Evolutionary conservation across 92 coral and sea anemone genomes (phyloP).

Genomic region (Paramuricea clavata): DNA sequence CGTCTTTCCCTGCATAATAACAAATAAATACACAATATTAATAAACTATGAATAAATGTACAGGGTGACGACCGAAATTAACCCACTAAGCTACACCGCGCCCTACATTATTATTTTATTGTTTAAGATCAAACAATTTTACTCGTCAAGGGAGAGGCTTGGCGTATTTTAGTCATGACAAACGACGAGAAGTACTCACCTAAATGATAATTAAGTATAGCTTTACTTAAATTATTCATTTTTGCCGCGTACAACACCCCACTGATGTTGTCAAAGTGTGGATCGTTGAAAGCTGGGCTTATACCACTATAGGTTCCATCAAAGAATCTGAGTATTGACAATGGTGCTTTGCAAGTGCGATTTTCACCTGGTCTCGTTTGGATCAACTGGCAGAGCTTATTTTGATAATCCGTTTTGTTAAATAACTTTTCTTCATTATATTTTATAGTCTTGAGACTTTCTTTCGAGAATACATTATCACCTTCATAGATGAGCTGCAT

Average conservation of each 20-base stretch:
- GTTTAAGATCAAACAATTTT: too few species aligned
- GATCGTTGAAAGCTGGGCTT: constrained; percentile 74
- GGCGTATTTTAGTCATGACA: too few species aligned
- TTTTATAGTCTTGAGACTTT: neutral
- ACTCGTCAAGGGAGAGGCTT: too few species aligned
- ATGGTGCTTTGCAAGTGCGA: constrained; percentile 75
- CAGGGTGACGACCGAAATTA: too few species aligned
- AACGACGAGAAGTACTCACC: too few species aligned
- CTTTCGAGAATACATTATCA: constrained; percentile 7
- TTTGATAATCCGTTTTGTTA: constrained; percentile 72
- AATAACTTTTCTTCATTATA: constrained; percentile 46
- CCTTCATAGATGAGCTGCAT: neutral
- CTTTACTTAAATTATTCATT: constrained; percentile 71
- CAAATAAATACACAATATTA: constrained; percentile 30
- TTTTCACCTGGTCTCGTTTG: constrained; percentile 39
- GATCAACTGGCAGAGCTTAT: constrained; percentile 73
- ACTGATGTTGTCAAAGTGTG: constrained; percentile 71
- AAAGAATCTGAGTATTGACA: constrained; percentile 86
- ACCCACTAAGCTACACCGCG: too few species aligned
- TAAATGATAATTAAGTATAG: constrained; percentile 81
- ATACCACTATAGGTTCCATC: constrained; percentile 81
- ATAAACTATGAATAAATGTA: constrained; percentile 25
- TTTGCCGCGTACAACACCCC: constrained; percentile 70
- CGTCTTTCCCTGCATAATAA: neutral
- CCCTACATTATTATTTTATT: too few species aligned